phyloP scores from a whole-genome alignment of 64 coral and sea anemone species.

The Pocillopora verrucosa region DNA sequence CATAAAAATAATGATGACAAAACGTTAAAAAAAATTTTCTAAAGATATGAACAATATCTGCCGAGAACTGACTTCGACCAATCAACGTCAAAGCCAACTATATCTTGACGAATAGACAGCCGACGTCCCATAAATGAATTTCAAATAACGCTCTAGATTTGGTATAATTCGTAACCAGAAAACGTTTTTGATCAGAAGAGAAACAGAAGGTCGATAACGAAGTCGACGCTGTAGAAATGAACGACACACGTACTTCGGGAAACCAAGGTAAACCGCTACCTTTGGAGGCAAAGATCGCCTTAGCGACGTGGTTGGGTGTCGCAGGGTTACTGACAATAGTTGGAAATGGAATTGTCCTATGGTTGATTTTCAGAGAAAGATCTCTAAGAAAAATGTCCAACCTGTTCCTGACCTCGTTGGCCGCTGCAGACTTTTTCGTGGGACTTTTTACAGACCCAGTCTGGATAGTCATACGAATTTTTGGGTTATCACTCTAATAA shows the following conservation, averaged over 20 bases:
- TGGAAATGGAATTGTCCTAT: background rate
- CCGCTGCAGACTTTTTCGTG: background rate
- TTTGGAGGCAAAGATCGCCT: background rate
- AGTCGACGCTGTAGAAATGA: background rate
- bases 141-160: background rate
- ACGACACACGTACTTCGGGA: background rate
- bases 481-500: background rate
- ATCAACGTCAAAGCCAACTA: too few relatives aligned
- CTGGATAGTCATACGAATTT: background rate
- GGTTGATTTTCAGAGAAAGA: background rate
- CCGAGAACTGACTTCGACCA: too few relatives aligned
- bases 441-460: slow-evolving; percentile 9
- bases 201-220: background rate
- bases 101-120: too few relatives aligned
- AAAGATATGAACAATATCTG: too few relatives aligned
- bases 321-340: background rate
- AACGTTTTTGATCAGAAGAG: background rate
- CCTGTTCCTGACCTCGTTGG: background rate
- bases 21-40: too few relatives aligned
- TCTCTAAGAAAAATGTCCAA: slow-evolving; percentile 4
- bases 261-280: background rate
- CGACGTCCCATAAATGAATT: too few relatives aligned
- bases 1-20: too few relatives aligned
- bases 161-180: too few relatives aligned
- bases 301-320: background rate